Evolutionary conservation across 1,140 invertebrate species (phyloP).

Genomic region (Drosophila aff.): DNA sequence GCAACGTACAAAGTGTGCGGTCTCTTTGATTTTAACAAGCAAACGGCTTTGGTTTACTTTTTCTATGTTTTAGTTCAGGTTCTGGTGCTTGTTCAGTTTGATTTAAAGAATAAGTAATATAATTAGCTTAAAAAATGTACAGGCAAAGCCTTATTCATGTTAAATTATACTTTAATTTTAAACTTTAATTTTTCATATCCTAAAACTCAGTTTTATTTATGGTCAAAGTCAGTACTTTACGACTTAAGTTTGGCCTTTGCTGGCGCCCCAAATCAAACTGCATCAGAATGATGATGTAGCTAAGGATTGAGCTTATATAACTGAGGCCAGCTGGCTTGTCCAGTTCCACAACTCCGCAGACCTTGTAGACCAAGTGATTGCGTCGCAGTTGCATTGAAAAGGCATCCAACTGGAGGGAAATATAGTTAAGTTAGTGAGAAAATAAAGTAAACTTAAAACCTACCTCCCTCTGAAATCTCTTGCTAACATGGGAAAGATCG

Average conservation of each 20-base stretch:
- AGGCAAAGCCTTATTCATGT: not conserved
- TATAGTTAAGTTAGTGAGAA: not conserved
- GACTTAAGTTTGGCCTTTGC: not conserved
- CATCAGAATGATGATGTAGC: conserved; percentile 62
- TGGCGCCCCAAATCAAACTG: conserved; percentile 59
- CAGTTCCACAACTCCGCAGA: conserved; percentile 44
- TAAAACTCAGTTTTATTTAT: not conserved
- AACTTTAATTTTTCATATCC: not conserved
- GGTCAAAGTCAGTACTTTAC: not conserved
- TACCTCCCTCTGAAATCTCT: conserved; percentile 42
- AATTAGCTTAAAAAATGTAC: not conserved
- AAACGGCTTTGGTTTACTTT: conserved; percentile 37
- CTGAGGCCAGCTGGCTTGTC: conserved; percentile 28
- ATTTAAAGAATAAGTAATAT: conserved; percentile 39
- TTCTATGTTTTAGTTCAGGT: conserved; percentile 39
- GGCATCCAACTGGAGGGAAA: conserved; percentile 41
- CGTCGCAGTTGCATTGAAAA: conserved; percentile 31
- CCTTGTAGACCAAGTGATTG: conserved; percentile 47
- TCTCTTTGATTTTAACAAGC: conserved; percentile 40
- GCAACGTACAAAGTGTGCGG: conserved; percentile 36
- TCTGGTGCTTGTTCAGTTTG: conserved; percentile 40
- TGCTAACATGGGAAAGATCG: conserved; percentile 22
- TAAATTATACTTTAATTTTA: not conserved
- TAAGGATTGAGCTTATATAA: conserved; percentile 47
- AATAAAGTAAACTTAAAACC: not conserved